Base-by-base conservation (phyloP, 2,888 invertebrate species). In the Leptinotarsa juncta region DNA sequence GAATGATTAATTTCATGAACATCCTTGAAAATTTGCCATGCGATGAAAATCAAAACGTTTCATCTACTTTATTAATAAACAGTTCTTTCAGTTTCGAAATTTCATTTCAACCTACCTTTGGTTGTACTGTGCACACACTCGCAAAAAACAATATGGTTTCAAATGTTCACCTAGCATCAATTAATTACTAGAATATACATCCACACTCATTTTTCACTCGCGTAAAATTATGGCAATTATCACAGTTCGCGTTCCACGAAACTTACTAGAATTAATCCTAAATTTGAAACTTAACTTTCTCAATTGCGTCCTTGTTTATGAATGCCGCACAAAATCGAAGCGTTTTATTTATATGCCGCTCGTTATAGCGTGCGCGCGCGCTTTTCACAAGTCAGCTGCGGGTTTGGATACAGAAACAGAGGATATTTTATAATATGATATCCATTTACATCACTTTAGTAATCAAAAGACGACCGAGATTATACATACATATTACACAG, bases 271-370 rank as follows among this genome's bases (percentile, higher is more conserved):
- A 15, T 60, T 26, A 20, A 23, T 60, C 20, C 23, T 23, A 20
- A 60, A 60, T 23, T 60, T 23, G 60, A 14, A 60, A 20, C 23
- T 20, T 5, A 16, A 60, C 60, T 60, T 60, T 60, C 60, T 60
- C 60, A 15, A 14, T 23, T 60, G 60, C 20, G 60, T 16, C 15
- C 60, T 60, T 60, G 60, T 60, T 60, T 60, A 60, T 60, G 60
- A 60, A 60, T 60, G 15, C 15, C 26, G 23, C 15, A 60, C 60
- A 60, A 60, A 60, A 60, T 60, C 60, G 60, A 60, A 60, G 60
- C 15, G 60, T 15, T 23, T 23, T 12, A 20, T 60, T 23, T 60
- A 23, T 60, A 60, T 26, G 26, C 23, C 23, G 57, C 15, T 3
- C 60, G 26, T 15, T 23, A 23, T 60, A 26, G 15, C 14, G 23